These are phyloP conservation scores for Aphidius gifuensis DNA, from an alignment of 1,140 invertebrate genomes.

Conservation along the genomic window DNA sequence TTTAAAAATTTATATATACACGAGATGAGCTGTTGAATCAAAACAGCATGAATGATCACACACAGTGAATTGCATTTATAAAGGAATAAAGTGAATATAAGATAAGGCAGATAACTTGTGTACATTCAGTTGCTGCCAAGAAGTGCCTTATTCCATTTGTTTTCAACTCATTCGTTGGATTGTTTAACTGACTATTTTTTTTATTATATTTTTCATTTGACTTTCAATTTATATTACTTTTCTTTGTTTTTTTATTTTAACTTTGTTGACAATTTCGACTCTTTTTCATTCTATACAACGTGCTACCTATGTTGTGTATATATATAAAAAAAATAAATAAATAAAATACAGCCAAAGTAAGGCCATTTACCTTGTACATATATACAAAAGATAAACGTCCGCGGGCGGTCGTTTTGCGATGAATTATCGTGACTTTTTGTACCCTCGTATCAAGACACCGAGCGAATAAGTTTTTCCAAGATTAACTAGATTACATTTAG, in stretches of 20 bases:
- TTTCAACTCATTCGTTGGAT: background rate
- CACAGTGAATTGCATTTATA: too few species aligned
- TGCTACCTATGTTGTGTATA: too few species aligned
- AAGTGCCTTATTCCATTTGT: background rate
- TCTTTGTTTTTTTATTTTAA: background rate
- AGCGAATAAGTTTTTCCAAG: conserved; percentile 27
- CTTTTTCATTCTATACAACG: too few species aligned
- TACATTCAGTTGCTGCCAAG: conserved; percentile 1
- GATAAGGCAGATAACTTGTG: background rate
- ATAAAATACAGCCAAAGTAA: conserved; percentile 15
- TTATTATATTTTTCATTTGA: background rate
- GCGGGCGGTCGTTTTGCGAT: conserved; percentile 41
- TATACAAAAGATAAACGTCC: conserved; percentile 41
- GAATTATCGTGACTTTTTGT: conserved; percentile 38
- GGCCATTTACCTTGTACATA: conserved; percentile 31
- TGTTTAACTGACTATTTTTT: too few species aligned
- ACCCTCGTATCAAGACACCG: conserved; percentile 41
- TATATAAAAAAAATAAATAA: too few species aligned
- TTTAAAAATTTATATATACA: too few species aligned
- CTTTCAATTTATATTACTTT: background rate
- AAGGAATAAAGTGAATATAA: background rate
- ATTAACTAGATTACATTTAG: conserved; percentile 22
- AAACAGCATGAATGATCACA: too few species aligned
- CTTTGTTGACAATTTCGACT: background rate
- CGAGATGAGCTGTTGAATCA: too few species aligned